A percentile compares a stretch with the other conserved stretches of the same genome.
Evolutionary conservation across 2,797 vertebrate genomes (phyloP).

Genomic region (Cirrhinus mrigala): DNA sequence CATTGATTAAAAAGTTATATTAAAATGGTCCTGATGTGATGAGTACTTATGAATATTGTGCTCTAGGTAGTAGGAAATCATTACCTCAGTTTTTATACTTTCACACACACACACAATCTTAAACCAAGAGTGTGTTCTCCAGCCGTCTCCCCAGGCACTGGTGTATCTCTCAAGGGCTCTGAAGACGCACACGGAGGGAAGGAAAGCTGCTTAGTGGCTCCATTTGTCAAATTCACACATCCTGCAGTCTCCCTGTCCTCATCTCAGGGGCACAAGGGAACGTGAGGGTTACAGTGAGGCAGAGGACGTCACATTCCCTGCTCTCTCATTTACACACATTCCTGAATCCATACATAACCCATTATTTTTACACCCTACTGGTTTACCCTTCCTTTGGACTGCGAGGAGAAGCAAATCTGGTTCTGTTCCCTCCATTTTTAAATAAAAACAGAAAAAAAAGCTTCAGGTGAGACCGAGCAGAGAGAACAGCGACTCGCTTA

Average conservation of each 20-base stretch:
- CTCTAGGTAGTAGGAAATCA: background rate
- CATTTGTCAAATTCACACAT: conserved; percentile 49
- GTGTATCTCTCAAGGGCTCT: conserved; percentile 35
- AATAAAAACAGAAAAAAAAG: conserved; percentile 27
- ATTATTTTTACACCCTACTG: conserved; percentile 56
- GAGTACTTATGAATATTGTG: background rate
- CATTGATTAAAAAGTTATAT: background rate
- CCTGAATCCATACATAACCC: conserved; percentile 39
- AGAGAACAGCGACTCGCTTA: conserved; percentile 37
- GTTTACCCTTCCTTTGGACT: conserved; percentile 18
- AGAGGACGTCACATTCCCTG: conserved; percentile 17
- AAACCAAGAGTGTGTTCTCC: conserved; percentile 11
- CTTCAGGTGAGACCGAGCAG: conserved; percentile 31
- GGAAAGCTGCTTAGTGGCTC: conserved; percentile 37
- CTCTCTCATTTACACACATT: conserved; percentile 35
- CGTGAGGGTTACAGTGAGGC: background rate
- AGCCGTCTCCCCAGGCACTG: conserved; percentile 29
- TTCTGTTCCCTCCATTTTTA: conserved; percentile 32
- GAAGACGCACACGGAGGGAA: conserved; percentile 5
- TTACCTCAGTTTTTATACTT: background rate
- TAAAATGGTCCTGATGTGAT: background rate
- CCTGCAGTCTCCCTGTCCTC: conserved; percentile 24
- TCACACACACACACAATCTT: background rate
- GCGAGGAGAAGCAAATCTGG: conserved; percentile 13
- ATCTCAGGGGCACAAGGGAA: conserved; percentile 10